Conservation (phyloP, 2,888 invertebrate species). For the Lasius fuliginosus region DNA sequence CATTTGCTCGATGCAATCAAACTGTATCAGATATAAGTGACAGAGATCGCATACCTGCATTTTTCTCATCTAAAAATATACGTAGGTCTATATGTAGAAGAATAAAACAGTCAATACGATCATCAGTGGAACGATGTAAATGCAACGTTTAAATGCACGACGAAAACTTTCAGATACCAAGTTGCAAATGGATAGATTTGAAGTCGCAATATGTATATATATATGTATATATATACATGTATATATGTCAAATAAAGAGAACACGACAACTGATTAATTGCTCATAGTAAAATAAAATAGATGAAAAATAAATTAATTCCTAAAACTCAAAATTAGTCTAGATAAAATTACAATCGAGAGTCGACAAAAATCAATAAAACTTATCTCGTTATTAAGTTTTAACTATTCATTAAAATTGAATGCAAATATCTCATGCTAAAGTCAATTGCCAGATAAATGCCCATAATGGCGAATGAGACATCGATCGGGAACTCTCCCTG, state of each 20-base stretch:
- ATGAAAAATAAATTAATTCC: background rate
- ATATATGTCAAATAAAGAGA: background rate
- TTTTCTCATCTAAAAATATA: slow-evolving; percentile 26
- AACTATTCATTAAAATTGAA: slow-evolving; percentile 6
- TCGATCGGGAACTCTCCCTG: background rate
- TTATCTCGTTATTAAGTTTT: background rate
- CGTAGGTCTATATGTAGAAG: slow-evolving; percentile 9
- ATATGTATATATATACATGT: no score
- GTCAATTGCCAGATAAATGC: background rate
- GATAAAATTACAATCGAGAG: background rate
- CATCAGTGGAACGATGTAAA: slow-evolving; percentile 47
- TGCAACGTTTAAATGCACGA: slow-evolving; percentile 35
- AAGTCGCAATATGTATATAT: background rate
- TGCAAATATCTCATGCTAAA: background rate
- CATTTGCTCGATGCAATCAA: slow-evolving; percentile 27
- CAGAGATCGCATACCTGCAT: background rate
- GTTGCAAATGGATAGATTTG: background rate
- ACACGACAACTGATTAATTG: background rate
- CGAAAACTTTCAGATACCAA: slow-evolving; percentile 30
- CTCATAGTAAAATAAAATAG: background rate
- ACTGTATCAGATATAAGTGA: slow-evolving; percentile 16
- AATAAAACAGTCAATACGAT: slow-evolving; percentile 47
- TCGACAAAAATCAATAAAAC: background rate
- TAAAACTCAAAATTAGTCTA: background rate
- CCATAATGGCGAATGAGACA: background rate